phyloP scores from a whole-genome alignment of 2,113 vertebrate species.

The Fulmarus glacialis region DNA sequence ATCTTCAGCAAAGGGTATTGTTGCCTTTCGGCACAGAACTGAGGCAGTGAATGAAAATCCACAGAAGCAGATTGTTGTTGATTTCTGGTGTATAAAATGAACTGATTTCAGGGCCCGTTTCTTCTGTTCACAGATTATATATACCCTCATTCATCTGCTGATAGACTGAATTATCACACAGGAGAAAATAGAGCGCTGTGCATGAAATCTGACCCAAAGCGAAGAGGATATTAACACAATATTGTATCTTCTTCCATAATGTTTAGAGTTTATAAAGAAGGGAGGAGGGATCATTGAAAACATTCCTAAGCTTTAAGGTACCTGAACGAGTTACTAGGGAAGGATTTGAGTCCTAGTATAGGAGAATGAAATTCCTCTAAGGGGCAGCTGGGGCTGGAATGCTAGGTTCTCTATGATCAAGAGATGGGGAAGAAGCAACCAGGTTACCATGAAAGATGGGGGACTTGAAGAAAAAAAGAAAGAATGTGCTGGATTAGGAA shows the following conservation, averaged over 20 bases:
- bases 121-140: neutral
- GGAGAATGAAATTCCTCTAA: neutral
- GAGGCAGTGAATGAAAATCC: neutral
- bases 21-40: neutral
- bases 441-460: neutral
- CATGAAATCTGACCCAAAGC: neutral
- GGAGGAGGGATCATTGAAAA: neutral
- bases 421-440: neutral
- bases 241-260: neutral
- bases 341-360: neutral
- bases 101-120: neutral
- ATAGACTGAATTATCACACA: neutral
- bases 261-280: neutral
- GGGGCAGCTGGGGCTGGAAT: neutral
- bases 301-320: neutral
- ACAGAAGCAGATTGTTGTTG: neutral
- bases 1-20: neutral
- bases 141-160: neutral
- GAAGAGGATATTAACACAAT: neutral
- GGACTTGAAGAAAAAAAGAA: neutral
- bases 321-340: neutral
- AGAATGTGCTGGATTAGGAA: neutral
- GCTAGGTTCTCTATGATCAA: neutral
- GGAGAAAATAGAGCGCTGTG: neutral
- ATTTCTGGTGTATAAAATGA: neutral